Conservation (phyloP, 2,888 invertebrate species). For the Lasioglossum figueresi region DNA sequence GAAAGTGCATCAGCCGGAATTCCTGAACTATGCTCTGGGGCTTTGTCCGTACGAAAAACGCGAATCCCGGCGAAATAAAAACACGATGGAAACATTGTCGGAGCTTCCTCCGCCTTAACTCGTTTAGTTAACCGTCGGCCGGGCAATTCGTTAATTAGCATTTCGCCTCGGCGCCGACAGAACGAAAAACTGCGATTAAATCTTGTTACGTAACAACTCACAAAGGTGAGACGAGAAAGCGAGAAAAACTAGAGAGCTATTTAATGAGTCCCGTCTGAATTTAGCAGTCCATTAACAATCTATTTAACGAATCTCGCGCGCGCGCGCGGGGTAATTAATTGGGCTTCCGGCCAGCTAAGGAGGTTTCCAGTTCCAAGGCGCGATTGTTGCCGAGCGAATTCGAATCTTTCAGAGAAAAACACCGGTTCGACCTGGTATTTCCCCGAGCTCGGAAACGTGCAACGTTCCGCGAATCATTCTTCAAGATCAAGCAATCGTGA, state of each 20-base stretch:
- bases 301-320: slow-evolving; percentile 6
- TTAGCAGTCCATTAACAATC: slow-evolving; percentile 21
- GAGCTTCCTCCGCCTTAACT: background rate
- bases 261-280: slow-evolving; percentile 23
- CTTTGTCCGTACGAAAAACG: background rate
- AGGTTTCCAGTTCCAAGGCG: slow-evolving; percentile 5
- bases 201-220: slow-evolving; percentile 10
- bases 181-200: slow-evolving; percentile 13
- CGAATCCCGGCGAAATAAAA: background rate
- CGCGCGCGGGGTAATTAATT: slow-evolving; percentile 11
- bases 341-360: background rate
- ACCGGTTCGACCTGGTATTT: background rate
- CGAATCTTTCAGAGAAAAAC: background rate
- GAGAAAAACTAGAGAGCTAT: background rate
- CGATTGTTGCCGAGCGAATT: slow-evolving; percentile 9
- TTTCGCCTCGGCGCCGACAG: background rate
- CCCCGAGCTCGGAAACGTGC: background rate
- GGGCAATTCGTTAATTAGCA: slow-evolving; percentile 7
- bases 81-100: background rate
- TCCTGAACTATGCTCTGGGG: background rate
- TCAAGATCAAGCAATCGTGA: background rate
- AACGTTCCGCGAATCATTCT: background rate
- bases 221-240: slow-evolving; percentile 5
- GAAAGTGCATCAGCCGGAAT: slow-evolving; percentile 12
- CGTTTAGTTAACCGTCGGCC: background rate